Base-by-base conservation (phyloP, 2,888 invertebrate species). In the Copidosoma aretas region DNA sequence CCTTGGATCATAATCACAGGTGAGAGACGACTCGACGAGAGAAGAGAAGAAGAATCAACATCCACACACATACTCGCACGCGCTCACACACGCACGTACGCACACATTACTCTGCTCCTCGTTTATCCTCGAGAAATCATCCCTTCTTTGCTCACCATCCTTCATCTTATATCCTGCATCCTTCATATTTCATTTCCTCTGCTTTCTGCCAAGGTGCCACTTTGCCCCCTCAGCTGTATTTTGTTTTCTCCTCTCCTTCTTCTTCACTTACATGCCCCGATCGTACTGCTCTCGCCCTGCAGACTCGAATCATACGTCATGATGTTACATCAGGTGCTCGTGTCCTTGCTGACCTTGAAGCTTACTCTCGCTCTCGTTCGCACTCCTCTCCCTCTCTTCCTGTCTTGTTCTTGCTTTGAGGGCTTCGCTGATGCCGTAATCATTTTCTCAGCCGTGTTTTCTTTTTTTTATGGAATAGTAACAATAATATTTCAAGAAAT, bases 1-100 rank as follows among this genome's bases (percentile, higher is more conserved):
- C 82, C 74, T 85, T 88, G 77, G 90, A 90, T 84, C 87, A 89
- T 81, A 91, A 90, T 85, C 91, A 91, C 86, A 89, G 94, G 88
- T 94, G 89, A 67, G 67, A 24, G 14, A 15, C 19, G 43, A 19
- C 59, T 41, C 52, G 25, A 24, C n/a, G 12, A n/a, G 32, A 56
- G 49, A 49, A 22, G 22, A 22, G 39, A 12, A 3, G 41, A 46
- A 8, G 21, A 5, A 10, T 4, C 14, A 22, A 32, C 24, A 49
- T 4, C 43, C 43, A 2, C 12, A 17, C 12, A 14, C 43, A 15
- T 12, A 14, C 43, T 8, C 43, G 3, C 43, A 12, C 17, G 3
- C 14, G 12, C 12, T 8, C 43, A 15, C 43, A 46, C 43, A 15
- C 43, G 3, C 43, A 12, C 17, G 3, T 3, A 17, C 12, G 3